phyloP scores from a whole-genome alignment of 2,888 invertebrate species.

The Athrips mouffetella region DNA sequence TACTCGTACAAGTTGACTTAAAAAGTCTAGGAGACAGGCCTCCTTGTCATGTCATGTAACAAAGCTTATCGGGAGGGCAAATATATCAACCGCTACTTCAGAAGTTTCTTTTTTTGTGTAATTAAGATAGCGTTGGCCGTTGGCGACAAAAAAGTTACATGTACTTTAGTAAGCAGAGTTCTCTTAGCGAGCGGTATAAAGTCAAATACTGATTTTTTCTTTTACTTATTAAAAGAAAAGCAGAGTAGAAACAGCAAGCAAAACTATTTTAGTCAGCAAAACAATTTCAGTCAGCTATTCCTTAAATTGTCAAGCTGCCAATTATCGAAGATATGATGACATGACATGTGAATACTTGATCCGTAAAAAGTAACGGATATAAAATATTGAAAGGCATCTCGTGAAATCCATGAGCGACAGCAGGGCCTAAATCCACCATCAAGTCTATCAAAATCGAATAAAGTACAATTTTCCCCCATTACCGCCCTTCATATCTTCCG shows the following conservation, averaged over 20 bases:
- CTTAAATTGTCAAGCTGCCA: too few species aligned
- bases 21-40: background rate
- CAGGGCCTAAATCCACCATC: constrained; percentile 65
- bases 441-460: constrained; percentile 77
- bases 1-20: background rate
- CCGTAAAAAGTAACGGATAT: background rate
- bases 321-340: too few species aligned
- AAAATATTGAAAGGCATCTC: constrained; percentile 20
- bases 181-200: constrained; percentile 40
- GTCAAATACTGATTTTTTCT: background rate
- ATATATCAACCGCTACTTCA: constrained; percentile 62
- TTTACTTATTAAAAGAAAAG: too few species aligned
- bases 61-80: constrained; percentile 53
- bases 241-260: too few species aligned
- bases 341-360: too few species aligned
- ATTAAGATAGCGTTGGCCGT: constrained; percentile 51
- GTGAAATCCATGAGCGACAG: constrained; percentile 54
- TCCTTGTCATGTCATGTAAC: constrained; percentile 10
- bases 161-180: constrained; percentile 27
- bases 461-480: constrained; percentile 76
- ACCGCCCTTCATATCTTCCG: constrained; percentile 75
- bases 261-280: too few species aligned
- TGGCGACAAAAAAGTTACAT: constrained; percentile 49
- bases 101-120: constrained; percentile 51
- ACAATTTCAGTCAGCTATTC: too few species aligned